Evolutionary conservation across 64 coral and sea anemone species (phyloP), one percentile per base, ranked within the genome.

Genomic region (Dendrophyllia cribrosa): DNA sequence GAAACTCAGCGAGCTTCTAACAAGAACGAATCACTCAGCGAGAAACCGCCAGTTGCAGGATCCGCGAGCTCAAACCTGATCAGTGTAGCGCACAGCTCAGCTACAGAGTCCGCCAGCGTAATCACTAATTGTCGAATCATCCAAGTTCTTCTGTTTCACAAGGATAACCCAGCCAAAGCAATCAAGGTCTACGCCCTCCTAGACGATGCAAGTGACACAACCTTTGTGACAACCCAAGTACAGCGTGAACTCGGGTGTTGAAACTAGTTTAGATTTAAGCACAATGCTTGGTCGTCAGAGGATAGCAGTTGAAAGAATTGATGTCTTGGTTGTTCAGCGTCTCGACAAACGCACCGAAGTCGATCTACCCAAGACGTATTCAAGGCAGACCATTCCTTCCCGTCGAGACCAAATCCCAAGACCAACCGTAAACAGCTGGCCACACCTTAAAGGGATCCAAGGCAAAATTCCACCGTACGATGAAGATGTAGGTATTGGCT

Each of bases 361-460:
- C 45, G 85, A 82, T 9, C 43, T 93, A 10, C 92, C 92, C 9
- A 93, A 75, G 75, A 51, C 85, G 9, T 93, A 88, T 52, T 62
- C 76, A 1, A 87, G 71, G 64, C 58, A 43, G 24, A 55, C 20
- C 51, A 96, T 96, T 12, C 95, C 87, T 0, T 93, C 87, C 13
- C 86, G 91, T 47, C 24, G 51, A 23, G 87, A 93, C 44, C 91
- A 96, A 23, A 93, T 96, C 61, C 47, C 74, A 13, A 3, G 47
- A 46, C 12, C 46, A 17, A 52, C n/a, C 1, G 49, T 46, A 20
- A 20, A 19, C n/a, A 22, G 0, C 16, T 76, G 74, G 74, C 74
- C 74, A 21, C 74, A 76, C 74, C 74, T 76, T 4, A 13, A 88
- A 10, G 10, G 9, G 15, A 88, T 88, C 15, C 21, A 15, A 1